Evolutionary conservation across 2,113 vertebrate genomes (phyloP), one percentile per base, ranked within the genome.

Genomic region (Neopipo cinnamomea): DNA sequence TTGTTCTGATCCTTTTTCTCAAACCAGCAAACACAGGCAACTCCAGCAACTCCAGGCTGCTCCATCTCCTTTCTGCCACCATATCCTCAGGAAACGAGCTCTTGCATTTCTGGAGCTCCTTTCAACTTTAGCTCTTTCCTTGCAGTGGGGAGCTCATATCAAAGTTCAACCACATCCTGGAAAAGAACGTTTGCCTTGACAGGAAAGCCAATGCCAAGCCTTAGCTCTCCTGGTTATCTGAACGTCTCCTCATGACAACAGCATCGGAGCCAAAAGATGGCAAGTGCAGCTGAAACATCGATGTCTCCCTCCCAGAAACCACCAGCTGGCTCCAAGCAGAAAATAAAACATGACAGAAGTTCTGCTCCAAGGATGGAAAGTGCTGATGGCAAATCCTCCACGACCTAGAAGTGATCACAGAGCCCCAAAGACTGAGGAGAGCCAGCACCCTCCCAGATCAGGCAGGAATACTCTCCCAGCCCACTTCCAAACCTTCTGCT

Each of bases 291-390:
- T 80, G 63, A 78, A 90, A 56, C n/a, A 86, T 61, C 15, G 2
- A 15, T 6, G 31, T 37, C 59, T 77, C 28, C 56, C 77, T 93
- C 85, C 87, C 93, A 77, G 71, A 50, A 89, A 5, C 35, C 61
- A 84, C 88, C 94, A 95, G 85, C 80, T 93, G 91, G 62, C 85
- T 88, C 3, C 1, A 59, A 93, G 82, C 85, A 92, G 62, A 93
- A 88, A 95, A 96, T 93, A 95, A 95, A 80, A 50, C 66, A 67
- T 0, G 50, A 88, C 92, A 96, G 70, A 75, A 93, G 50, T 73
- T 30, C 83, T 85, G 77, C 59, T 94, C 84, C 9, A 4, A n/a
- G 82, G 65, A 90, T 56, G 55, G 47, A 75, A 95, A 91, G 39
- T 39, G 67, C 78, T 46, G 16, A 82, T 12, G 67, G 61, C 71